These are phyloP conservation scores for Campoletis raptor DNA, from an alignment of 2,888 invertebrate genomes.

Conservation along the genomic window DNA sequence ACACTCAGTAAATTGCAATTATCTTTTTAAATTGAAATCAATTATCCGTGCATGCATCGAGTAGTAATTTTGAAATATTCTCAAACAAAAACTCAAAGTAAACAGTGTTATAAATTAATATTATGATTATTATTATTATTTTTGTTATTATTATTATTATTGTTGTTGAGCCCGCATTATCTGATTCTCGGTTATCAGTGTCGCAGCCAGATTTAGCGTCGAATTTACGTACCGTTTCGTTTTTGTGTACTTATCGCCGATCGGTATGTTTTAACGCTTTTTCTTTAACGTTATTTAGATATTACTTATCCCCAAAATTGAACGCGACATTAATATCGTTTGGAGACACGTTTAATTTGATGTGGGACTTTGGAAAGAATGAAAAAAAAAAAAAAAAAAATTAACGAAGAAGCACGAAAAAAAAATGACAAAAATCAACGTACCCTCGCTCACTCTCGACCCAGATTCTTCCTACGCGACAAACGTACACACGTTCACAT, in stretches of 20 bases:
- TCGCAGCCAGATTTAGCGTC: constrained; percentile 52
- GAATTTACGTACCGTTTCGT: constrained; percentile 47
- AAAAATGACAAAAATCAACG: constrained; percentile 34
- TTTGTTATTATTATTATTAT: constrained; percentile 23
- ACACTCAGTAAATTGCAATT: neutral
- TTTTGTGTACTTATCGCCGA: constrained; percentile 30
- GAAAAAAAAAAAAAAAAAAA: neutral
- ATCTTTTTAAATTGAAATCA: neutral
- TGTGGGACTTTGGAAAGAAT: constrained; percentile 1
- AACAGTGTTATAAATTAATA: neutral
- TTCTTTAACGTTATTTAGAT: constrained; percentile 10
- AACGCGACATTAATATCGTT: constrained; percentile 33
- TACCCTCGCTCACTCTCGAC: constrained; percentile 44
- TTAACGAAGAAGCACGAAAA: constrained; percentile 9
- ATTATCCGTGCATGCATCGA: neutral
- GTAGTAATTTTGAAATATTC: constrained; percentile 14
- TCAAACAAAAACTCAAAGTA: constrained; percentile 16
- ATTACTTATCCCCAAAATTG: constrained; percentile 26
- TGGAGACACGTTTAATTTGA: constrained; percentile 13
- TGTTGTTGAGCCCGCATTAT: constrained; percentile 24
- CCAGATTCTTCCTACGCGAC: constrained; percentile 48
- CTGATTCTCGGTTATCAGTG: constrained; percentile 51
- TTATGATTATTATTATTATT: constrained; percentile 12
- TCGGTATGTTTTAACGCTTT: constrained; percentile 25
- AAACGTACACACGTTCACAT: neutral